Conservation (phyloP, 2,797 vertebrate genomes). For the Streptopelia turtur region DNA sequence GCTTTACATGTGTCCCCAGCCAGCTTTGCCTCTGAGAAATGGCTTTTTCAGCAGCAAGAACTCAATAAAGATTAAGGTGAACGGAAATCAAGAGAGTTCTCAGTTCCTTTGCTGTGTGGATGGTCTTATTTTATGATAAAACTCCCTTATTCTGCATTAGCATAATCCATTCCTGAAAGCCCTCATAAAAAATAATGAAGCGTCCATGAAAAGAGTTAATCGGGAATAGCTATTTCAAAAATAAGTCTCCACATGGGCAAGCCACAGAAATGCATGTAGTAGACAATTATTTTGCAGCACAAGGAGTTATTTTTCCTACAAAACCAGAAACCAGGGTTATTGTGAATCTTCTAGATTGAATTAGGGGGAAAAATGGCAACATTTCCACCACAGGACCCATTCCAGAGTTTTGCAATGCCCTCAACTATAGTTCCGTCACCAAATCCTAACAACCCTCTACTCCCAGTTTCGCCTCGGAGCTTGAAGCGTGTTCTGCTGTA, state of each 20-base stretch:
- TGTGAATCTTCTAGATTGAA: not conserved
- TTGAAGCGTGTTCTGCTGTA: not conserved
- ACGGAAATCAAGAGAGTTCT: not conserved
- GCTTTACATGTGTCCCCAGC: not conserved
- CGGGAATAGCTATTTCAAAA: not conserved
- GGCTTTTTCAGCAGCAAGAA: not conserved
- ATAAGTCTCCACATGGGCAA: rapidly evolving
- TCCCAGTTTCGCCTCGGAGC: not conserved
- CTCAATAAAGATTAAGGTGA: not conserved
- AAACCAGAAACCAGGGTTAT: not conserved
- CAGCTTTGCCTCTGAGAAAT: not conserved
- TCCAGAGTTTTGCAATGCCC: not conserved
- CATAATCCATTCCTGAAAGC: slow-evolving; percentile 13
- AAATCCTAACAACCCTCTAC: not conserved
- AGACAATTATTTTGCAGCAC: not conserved
- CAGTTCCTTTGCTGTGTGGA: not conserved
- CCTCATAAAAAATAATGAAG: not conserved
- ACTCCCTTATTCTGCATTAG: not conserved
- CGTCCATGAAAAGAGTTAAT: not conserved
- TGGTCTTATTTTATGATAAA: not conserved
- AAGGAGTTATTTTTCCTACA: not conserved
- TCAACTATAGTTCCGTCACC: rapidly evolving
- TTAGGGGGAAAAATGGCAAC: not conserved
- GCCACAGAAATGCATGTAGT: not conserved
- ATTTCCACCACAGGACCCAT: not conserved